Conservation (phyloP, 2,113 vertebrate species). For the mouse (Mus musculus) region DNA sequence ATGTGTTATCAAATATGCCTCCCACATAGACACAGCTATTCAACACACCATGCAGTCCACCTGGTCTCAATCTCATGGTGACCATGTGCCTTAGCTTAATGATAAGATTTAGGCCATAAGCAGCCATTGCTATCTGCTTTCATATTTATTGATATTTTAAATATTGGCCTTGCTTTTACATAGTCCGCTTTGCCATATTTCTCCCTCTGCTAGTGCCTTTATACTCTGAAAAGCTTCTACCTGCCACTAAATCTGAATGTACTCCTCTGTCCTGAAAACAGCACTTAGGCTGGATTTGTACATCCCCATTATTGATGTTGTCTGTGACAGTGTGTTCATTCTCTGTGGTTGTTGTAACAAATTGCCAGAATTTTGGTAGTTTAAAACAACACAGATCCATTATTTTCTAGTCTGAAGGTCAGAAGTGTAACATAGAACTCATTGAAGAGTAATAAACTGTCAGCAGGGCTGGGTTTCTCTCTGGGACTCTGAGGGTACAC, state of each 20-base stretch:
- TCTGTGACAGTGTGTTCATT: background rate
- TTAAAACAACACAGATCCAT: background rate
- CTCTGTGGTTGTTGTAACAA: background rate
- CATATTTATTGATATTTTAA: background rate
- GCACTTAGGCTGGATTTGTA: background rate
- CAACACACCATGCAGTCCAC: background rate
- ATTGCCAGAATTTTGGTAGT: background rate
- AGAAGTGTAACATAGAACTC: background rate
- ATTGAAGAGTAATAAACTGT: background rate
- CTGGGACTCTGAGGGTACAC: background rate
- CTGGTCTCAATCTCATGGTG: background rate
- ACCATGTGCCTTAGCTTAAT: background rate
- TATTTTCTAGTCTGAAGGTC: background rate
- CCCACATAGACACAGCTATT: background rate
- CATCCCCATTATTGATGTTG: background rate
- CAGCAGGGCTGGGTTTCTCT: background rate
- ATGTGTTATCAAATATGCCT: background rate
- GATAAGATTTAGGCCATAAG: background rate
- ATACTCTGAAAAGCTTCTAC: background rate
- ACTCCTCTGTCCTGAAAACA: background rate
- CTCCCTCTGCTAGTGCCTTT: background rate
- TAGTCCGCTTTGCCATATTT: background rate
- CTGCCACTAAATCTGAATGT: background rate
- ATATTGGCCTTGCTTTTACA: background rate
- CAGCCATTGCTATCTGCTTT: background rate